Evolutionary conservation across 2,797 vertebrate genomes (phyloP), one percentile per base, ranked within the genome.

Genomic region (Coregonus ussuriensis): DNA sequence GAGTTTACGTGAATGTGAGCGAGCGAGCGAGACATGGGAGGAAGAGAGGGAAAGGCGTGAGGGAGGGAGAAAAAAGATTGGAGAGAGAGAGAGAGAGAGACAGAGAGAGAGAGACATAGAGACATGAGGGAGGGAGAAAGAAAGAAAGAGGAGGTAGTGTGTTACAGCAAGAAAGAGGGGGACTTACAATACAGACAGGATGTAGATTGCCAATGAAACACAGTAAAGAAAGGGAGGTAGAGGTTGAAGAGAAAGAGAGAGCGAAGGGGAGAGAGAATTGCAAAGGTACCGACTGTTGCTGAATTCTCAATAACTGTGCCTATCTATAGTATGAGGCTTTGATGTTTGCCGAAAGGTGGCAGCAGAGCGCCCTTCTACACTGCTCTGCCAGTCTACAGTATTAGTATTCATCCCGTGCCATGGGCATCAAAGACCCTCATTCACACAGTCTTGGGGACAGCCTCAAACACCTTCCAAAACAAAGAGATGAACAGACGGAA

Each of bases 361-460:
- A 81, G 81, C 74, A 81, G 77, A 81, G 37, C 41, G 66, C 66
- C 53, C 54, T 47, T 66, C 71, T 81, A 71, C 31, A 79, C 75
- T 73, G 4, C 79, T 80, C 76, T 29, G 4, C 47, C 47, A 29
- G 14, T 53, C 4, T 54, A 15, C 3, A 6, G n/a, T 76, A 86
- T 91, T 77, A 83, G 85, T 79, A 90, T 89, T 85, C 87, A 79
- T 72, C 80, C 78, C 81, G 74, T 83, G 81, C 65, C 72, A 62
- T 16, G 53, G 79, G 82, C 72, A 67, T 83, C 79, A 79, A 51
- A 77, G 81, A 82, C 77, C 81, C 69, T 83, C 37, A 72, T 74
- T 79, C 81, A 80, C 80, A 83, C 78, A 84, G 77, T 74, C 80
- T 47, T 70, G 47, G 71, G 74, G 79, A 72, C 74, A 84, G 83